Conservation (phyloP, 2,888 invertebrate genomes). For the Tanaodytes sp. region DNA sequence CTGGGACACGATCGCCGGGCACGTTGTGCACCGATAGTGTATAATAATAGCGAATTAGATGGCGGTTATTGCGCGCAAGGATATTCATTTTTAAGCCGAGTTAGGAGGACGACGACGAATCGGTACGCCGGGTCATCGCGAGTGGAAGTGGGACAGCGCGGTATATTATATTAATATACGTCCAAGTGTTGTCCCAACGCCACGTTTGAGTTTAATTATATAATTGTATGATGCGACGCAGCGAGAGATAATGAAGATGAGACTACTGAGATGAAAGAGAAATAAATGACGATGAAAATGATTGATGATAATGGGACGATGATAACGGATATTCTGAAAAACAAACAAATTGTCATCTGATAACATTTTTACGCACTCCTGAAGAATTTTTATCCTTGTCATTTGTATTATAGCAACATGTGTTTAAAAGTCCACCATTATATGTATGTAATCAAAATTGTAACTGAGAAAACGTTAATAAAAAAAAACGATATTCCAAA, state of each 20-base stretch:
- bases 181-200: slow-evolving; percentile 68
- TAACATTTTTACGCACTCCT: slow-evolving; percentile 72
- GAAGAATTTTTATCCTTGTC: slow-evolving; percentile 72
- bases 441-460: slow-evolving; percentile 73
- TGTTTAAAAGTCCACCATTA: slow-evolving; percentile 72
- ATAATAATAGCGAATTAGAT: slow-evolving; percentile 70
- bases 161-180: slow-evolving; percentile 73
- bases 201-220: slow-evolving; percentile 71
- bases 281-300: too few relatives aligned
- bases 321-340: too few relatives aligned
- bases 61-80: slow-evolving; percentile 68
- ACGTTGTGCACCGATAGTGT: slow-evolving; percentile 66
- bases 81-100: slow-evolving; percentile 60
- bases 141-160: slow-evolving; percentile 68
- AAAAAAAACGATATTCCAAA: slow-evolving; percentile 68
- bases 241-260: too few relatives aligned
- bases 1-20: slow-evolving; percentile 28
- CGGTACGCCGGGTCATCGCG: too few relatives aligned
- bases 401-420: slow-evolving; percentile 72
- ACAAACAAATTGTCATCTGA: slow-evolving; percentile 69
- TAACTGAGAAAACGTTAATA: slow-evolving; percentile 72
- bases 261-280: too few relatives aligned
- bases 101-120: slow-evolving; percentile 42
- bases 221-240: slow-evolving; percentile 64
- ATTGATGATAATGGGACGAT: too few relatives aligned